Evolutionary conservation across 1,140 invertebrate species (phyloP).

Genomic region (Drosophila mauritiana): DNA sequence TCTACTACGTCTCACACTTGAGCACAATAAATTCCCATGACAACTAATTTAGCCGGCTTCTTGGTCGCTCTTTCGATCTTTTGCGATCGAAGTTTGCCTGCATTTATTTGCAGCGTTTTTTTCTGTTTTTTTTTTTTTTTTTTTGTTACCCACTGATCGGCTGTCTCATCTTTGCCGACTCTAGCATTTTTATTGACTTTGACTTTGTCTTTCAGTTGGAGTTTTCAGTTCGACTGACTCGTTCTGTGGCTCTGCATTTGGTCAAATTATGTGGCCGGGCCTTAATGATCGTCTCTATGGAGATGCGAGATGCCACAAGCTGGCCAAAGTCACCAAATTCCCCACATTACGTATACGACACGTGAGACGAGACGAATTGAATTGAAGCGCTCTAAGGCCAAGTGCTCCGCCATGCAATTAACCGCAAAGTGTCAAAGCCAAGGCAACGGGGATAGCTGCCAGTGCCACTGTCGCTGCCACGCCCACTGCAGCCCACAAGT

Average conservation of each 20-base stretch:
- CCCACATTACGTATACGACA: conserved; percentile 71
- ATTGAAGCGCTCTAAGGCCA: conserved; percentile 10
- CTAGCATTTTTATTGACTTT: conserved; percentile 74
- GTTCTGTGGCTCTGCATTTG: conserved; percentile 42
- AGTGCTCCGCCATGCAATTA: conserved; percentile 12
- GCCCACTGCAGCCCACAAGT: conserved; percentile 51
- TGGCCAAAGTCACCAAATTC: conserved; percentile 29
- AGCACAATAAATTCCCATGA: conserved; percentile 82
- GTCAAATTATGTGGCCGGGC: conserved; percentile 68
- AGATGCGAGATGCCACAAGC: conserved; percentile 37
- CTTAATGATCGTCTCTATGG: conserved; percentile 72
- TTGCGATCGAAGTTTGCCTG: conserved; percentile 53
- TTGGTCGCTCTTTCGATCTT: conserved; percentile 39
- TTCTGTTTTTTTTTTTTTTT: conserved; percentile 5
- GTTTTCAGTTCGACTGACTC: conserved; percentile 42
- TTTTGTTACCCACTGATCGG: background rate
- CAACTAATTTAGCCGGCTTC: conserved; percentile 77
- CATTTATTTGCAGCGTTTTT: conserved; percentile 45
- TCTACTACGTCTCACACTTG: conserved; percentile 42
- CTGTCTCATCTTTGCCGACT: conserved; percentile 56
- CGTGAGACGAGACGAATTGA: conserved; percentile 34
- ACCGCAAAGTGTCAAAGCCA: conserved; percentile 58
- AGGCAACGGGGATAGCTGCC: background rate
- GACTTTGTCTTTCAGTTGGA: conserved; percentile 49
- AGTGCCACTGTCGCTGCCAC: conserved; percentile 29